Base-by-base conservation (phyloP, 2,797 vertebrate species). In the Gastrophryne carolinensis region DNA sequence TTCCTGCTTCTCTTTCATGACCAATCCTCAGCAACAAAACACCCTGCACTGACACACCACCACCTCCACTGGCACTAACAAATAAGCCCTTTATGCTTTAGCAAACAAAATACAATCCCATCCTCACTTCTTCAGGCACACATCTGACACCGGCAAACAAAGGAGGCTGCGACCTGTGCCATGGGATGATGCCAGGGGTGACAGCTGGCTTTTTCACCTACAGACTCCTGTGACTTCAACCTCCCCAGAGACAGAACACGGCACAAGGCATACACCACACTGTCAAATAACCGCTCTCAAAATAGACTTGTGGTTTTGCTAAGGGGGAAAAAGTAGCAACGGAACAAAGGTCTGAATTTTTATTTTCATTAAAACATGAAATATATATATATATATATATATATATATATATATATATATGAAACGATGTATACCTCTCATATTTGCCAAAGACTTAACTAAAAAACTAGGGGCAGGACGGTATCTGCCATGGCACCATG, bases 1-100 rank as follows among this genome's bases (percentile, higher is more conserved):
- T 72, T 66, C 68, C 60, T 71, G 67, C 75, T 71, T 35, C 60
- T 77, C 49, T 62, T 41, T 27, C 30, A 77, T 69, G 73, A 71
- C 69, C 75, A 75, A 79, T 67, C 74, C 71, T 50, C 53, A 41
- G 60, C 73, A 34, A 64, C 52, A 32, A 37, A 7, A 60, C 50
- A 26, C 30, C 72, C 67, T 11, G 44, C 41, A 64, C 75, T 56
- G 75, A 58, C 58, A 61, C 41, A 57, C 24, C 53, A 58, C 39
- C 68, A 49, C 62, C 72, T 68, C 49, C 37, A 26, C 27, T 75
- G 62, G 27, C 72, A 75, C 64, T 60, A 62, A 60, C 73, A 49
- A 68, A 68, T 67, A 53, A 41, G 19, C 32, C 37, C 58, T 17
- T 27, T 32, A 19, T 57, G 56, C 61, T 62, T 24, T 21, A 69